Evolutionary conservation across 2,113 vertebrate species (phyloP).

Genomic region (Loxodonta africana): DNA sequence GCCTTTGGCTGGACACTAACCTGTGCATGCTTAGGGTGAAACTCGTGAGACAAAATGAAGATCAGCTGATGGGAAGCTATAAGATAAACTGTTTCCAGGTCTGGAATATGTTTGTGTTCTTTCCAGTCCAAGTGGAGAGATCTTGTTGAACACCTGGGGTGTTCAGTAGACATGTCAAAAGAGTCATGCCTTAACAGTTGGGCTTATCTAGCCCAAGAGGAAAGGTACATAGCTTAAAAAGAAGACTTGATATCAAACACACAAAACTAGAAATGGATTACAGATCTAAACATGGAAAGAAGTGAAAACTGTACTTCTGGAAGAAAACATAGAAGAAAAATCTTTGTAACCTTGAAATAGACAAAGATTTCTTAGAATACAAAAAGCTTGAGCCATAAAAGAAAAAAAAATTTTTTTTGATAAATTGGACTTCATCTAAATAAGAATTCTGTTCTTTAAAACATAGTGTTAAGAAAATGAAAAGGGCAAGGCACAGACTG

Average conservation of each 20-base stretch:
- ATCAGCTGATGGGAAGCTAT: not conserved
- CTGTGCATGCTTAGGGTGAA: not conserved
- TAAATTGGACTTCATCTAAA: conserved; percentile 35
- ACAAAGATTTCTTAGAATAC: conserved; percentile 23
- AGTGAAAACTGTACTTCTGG: not conserved
- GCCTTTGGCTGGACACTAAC: not conserved
- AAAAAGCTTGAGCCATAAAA: not conserved
- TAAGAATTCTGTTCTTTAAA: conserved; percentile 5
- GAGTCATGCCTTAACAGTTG: not conserved
- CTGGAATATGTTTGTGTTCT: not conserved
- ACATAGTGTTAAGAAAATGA: not conserved
- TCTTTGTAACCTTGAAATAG: conserved; percentile 28
- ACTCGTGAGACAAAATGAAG: not conserved
- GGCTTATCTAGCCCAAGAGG: not conserved
- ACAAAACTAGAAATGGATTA: conserved; percentile 27
- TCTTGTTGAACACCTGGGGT: not conserved
- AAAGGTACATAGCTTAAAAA: not conserved
- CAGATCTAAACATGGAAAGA: conserved; percentile 27
- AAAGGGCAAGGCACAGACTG: not conserved
- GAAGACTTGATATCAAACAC: not conserved
- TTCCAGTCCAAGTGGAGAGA: not conserved
- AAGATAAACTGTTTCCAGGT: not conserved
- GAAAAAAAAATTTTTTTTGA: not conserved
- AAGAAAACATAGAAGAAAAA: conserved; percentile 19
- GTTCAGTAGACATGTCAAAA: not conserved